Evolutionary conservation across 2,888 invertebrate genomes (phyloP).

Genomic region (Chironomus riparius): DNA sequence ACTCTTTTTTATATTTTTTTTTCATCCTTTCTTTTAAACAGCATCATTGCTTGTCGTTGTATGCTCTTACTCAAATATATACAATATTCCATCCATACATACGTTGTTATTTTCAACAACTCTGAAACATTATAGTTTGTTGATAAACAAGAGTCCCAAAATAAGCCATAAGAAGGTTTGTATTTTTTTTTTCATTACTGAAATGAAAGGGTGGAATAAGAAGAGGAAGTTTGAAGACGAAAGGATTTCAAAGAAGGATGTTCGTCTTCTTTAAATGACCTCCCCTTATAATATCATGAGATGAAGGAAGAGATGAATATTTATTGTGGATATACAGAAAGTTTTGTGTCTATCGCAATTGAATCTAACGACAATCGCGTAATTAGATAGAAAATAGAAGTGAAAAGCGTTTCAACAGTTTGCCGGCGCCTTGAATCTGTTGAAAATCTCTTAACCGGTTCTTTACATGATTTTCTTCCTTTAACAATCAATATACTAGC

Average conservation of each 20-base stretch:
- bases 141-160: conserved; percentile 7
- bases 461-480: background rate
- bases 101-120: background rate
- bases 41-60: too few relatives aligned
- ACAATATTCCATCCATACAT: background rate
- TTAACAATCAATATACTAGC: background rate
- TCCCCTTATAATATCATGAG: background rate
- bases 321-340: background rate
- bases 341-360: background rate
- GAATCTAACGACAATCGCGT: background rate
- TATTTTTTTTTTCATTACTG: background rate
- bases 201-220: background rate
- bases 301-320: background rate
- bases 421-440: background rate
- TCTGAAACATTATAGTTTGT: conserved; percentile 1
- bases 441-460: conserved; percentile 13
- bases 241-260: background rate
- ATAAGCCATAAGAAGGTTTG: background rate
- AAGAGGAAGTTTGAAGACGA: background rate
- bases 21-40: too few relatives aligned
- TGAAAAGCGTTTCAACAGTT: background rate
- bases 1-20: too few relatives aligned
- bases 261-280: background rate
- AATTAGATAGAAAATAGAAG: background rate
- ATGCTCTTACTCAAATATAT: too few relatives aligned